Base-by-base conservation (phyloP, 1,140 invertebrate genomes). In the Danaus plexippus region DNA sequence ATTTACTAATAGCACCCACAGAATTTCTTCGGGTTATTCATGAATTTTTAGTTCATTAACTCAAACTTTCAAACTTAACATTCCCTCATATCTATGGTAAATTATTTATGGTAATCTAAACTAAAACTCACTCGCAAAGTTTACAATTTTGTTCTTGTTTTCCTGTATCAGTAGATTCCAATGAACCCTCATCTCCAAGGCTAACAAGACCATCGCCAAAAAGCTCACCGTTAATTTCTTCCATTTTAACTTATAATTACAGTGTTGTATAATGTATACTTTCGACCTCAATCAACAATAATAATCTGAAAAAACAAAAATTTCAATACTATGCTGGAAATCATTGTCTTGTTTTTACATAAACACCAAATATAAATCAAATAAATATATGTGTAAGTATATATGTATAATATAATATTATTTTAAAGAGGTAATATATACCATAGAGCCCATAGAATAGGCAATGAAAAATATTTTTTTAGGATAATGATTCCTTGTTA, bases 121-220 rank as follows among this genome's bases (percentile, higher is more conserved):
- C 40, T 50, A n/a, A 55, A 47, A 87, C 87, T 87, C 57, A 88
- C 87, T 87, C 85, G 87, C 87, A 88, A 79, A 88, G 87, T 63
- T 80, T 87, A 77, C 87, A 88, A 82, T 85, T 86, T 79, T 88
- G 85, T 67, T 88, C 85, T 69, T 87, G 77, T 60, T 87, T 87
- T 32, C 85, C 85, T 74, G 71, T 87, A 64, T 88, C 81, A 53
- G 73, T 72, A 57, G 87, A 80, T 66, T 88, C 87, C 65, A 88
- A 75, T 63, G 85, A 87, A 53, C 82, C 87, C 57, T 88, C 87
- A 78, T 88, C 87, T 54, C 80, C 80, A 56, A 88, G 71, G 75
- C 82, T 87, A 61, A 84, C 77, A 63, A 88, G 75, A 59, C 79
- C 80, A 77, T 87, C 87, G 61, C 80, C 81, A 69, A 77, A 88